These are phyloP conservation scores for Catostomus latipinnis DNA, from an alignment of 2,797 vertebrate species.

Conservation along the genomic window DNA sequence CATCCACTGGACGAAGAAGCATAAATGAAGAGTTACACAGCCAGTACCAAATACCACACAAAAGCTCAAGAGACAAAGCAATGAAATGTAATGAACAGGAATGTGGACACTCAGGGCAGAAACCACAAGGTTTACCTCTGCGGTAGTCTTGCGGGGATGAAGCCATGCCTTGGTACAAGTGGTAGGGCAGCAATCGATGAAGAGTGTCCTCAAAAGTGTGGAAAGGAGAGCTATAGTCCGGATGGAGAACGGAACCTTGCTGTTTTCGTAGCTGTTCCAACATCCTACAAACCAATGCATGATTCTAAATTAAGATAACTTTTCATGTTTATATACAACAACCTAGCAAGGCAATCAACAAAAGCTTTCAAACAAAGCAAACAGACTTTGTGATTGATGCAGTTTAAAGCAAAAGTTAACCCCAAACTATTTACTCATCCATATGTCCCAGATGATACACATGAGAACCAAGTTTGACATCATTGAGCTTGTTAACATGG, in stretches of 20 bases:
- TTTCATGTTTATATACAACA: not conserved
- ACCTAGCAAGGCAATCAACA: not conserved
- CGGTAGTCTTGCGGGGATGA: slow-evolving; percentile 85
- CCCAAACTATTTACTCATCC: too few species aligned
- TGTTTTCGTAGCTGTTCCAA: slow-evolving; percentile 93
- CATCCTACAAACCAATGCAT: slow-evolving; percentile 75
- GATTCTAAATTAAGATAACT: not conserved
- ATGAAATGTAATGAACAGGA: not conserved
- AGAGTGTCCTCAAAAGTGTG: slow-evolving; percentile 87
- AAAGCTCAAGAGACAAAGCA: not conserved
- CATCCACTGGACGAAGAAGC: slow-evolving; percentile 81
- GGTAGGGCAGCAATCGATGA: slow-evolving; percentile 90
- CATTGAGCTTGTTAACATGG: too few species aligned
- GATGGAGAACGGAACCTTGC: slow-evolving; percentile 90
- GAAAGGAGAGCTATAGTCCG: slow-evolving; percentile 90
- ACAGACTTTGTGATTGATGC: not conserved
- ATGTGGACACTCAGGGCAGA: not conserved
- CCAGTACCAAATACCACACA: not conserved
- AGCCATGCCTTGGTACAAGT: slow-evolving; percentile 92
- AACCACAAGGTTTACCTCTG: slow-evolving; percentile 74
- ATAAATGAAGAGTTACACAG: slow-evolving; percentile 24
- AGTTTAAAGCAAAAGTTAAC: not conserved
- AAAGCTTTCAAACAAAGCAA: not conserved
- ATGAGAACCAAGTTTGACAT: too few species aligned
- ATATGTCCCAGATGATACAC: too few species aligned